Evolutionary conservation across 2,797 vertebrate genomes (phyloP), one percentile per base, ranked within the genome.

Genomic region (Arctocebus calabarensis): DNA sequence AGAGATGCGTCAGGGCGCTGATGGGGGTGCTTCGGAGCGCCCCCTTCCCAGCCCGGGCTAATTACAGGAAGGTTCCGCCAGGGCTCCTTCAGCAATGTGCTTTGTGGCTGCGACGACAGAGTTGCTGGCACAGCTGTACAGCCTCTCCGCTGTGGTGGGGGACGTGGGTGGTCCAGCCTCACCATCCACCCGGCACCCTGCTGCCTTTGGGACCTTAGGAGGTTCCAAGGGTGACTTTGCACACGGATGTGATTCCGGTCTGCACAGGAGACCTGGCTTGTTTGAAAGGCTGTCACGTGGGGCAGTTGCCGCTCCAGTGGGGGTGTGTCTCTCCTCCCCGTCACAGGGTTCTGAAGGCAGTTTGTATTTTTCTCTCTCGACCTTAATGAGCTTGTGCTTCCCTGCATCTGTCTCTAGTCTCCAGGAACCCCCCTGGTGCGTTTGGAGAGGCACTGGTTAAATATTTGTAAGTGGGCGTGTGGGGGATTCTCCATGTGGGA

Each of bases 91-190:
- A 64, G 90, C 82, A 52, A 40, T 55, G 71, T 23, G n/a, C 73
- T 59, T 13, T 7, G 71, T 37, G 64, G 64, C 95, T 66, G 82
- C 93, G n/a, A 37, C 94, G 92, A 92, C 89, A 92, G 20, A 96
- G 97, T 89, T 93, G 92, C 82, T 68, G 92, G 92, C 96, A 64
- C 82, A 92, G 45, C 95, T 61, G 82, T 96, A 92, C 87, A 19
- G 81, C 89, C 14, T 25, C 74, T 96, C 94, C 94, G 96, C 94
- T 93, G 91, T 92, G 96, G 96, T 94, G 91, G 95, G 97, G 97
- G 97, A 97, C 95, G 97, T 91, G 87, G 88, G 3, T 91, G 95
- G 96, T 97, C 97, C 91, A 90, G 88, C 91, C 91, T 75, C 87
- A 81, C 95, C 97, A 94, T 90, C 95, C 86, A 73, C 86, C 78